Evolutionary conservation across 2,113 vertebrate genomes (phyloP).

Genomic region (Oryzias celebensis): DNA sequence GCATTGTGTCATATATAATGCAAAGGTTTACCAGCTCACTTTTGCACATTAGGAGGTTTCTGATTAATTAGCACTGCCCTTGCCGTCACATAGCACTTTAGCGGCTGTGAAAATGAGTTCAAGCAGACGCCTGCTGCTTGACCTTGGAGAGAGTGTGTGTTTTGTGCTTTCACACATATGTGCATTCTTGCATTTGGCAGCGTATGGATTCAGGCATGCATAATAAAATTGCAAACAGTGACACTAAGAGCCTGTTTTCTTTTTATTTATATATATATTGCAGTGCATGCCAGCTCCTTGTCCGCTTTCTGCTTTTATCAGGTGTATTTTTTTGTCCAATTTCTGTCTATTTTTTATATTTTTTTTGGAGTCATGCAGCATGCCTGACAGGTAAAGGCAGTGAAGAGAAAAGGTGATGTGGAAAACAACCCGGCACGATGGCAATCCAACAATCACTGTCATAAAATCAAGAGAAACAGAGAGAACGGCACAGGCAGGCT

Average conservation of each 20-base stretch:
- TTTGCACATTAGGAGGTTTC: slow-evolving; percentile 44
- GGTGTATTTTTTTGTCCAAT: neutral
- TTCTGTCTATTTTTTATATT: slow-evolving; percentile 18
- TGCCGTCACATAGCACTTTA: slow-evolving; percentile 47
- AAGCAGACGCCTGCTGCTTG: slow-evolving; percentile 48
- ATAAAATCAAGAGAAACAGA: slow-evolving; percentile 47
- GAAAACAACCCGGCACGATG: slow-evolving; percentile 33
- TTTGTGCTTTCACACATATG: slow-evolving; percentile 8
- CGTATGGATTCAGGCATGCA: slow-evolving; percentile 38
- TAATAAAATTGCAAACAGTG: slow-evolving; percentile 47
- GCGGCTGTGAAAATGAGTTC: slow-evolving; percentile 52
- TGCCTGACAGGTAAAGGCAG: slow-evolving; percentile 49
- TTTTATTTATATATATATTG: slow-evolving; percentile 44
- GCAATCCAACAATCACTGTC: slow-evolving; percentile 50
- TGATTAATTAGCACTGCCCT: slow-evolving; percentile 63
- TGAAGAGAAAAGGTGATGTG: neutral
- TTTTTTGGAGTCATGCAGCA: slow-evolving; percentile 26
- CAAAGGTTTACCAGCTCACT: slow-evolving; percentile 23
- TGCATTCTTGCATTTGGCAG: slow-evolving; percentile 20
- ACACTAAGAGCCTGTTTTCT: slow-evolving; percentile 53
- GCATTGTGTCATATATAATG: slow-evolving; percentile 39
- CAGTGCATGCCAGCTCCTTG: slow-evolving; percentile 21
- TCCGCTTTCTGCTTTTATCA: slow-evolving; percentile 35
- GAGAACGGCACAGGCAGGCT: slow-evolving; percentile 36
- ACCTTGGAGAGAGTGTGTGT: slow-evolving; percentile 45